Conservation (phyloP, 2,797 vertebrate species). For the Protonibea diacanthus region DNA sequence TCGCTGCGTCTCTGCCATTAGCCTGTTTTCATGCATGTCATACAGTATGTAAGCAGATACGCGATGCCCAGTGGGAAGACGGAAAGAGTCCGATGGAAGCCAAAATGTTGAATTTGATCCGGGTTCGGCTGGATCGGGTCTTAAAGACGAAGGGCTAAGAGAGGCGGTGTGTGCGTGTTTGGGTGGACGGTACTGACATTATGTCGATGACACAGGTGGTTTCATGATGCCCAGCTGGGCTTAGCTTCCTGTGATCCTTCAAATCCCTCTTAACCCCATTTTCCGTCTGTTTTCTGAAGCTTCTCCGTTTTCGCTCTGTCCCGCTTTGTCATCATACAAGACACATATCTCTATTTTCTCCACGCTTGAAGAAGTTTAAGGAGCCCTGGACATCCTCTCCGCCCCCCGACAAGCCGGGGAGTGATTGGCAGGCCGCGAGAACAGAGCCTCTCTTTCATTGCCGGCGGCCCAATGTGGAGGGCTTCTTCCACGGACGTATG, state of each 20-base stretch:
- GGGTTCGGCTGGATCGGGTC: neutral
- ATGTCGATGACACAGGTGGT: neutral
- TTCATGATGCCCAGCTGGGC: neutral
- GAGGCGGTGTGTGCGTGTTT: neutral
- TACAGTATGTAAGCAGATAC: neutral
- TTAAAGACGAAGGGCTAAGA: neutral
- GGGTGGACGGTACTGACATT: neutral
- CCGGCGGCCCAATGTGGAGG: slow-evolving; percentile 40
- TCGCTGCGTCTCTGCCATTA: neutral
- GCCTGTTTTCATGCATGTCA: neutral
- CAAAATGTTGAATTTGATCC: neutral
- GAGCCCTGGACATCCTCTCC: slow-evolving; percentile 58
- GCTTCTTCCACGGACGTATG: slow-evolving; percentile 66
- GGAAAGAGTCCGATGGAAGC: neutral
- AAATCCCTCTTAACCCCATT: neutral
- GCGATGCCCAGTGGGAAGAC: neutral
- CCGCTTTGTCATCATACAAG: slow-evolving; percentile 44
- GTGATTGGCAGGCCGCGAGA: slow-evolving; percentile 67
- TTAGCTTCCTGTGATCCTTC: slow-evolving; percentile 14
- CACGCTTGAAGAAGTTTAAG: slow-evolving; percentile 45
- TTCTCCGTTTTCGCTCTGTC: slow-evolving; percentile 14
- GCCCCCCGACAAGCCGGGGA: slow-evolving; percentile 40
- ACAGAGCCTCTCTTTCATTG: slow-evolving; percentile 74
- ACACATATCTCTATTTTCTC: slow-evolving; percentile 60
- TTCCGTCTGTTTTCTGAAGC: slow-evolving; percentile 2